Base-by-base conservation (phyloP, 2,797 vertebrate genomes). In the Parauchenoglanis ngamensis region DNA sequence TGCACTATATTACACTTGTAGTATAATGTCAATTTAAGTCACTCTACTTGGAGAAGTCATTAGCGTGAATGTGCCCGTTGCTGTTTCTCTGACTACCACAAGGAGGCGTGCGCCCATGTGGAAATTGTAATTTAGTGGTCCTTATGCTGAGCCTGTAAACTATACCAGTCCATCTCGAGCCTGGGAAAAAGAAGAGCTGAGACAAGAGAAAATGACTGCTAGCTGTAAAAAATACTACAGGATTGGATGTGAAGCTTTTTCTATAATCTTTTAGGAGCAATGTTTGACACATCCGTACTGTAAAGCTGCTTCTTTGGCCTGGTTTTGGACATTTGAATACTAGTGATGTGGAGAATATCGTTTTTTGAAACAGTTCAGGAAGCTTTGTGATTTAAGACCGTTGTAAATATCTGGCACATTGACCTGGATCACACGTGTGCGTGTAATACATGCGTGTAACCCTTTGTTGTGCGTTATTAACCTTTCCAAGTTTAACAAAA, bases 51-150 rank as follows among this genome's bases (percentile, higher is more conserved):
- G 17, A 19, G 54, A 10, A 35, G 44, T 44, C 11, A 63, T 59
- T 59, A 2, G 59, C n/a, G 7, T 17, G 35, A 15, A 15, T 63
- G 12, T 44, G 15, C 73, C 4, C n/a, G 4, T 17, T 92, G 93
- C 87, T 91, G 77, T 95, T 89, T 92, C 86, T 0, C 19, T 59
- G 70, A 63, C 56, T 2, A 83, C 90, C 95, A 96, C 95, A 92
- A 91, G 94, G 92, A 94, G 95, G 95, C 84, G 88, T 90, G 90
- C 95, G 89, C 89, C 91, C 94, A 93, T 94, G 93, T 94, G 90
- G 91, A 93, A 92, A 92, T 76, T 75, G 0, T 1, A 68, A 73
- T n/a, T 68, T 85, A 49, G 87, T 87, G 25, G 89, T 87, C 82
- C 76, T 86, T 90, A 89, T 90, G 88, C 90, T 92, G 91, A 85